These are phyloP conservation scores for Gambusia yucatana DNA, from an alignment of 2,797 vertebrate species.

Conservation along the genomic window DNA sequence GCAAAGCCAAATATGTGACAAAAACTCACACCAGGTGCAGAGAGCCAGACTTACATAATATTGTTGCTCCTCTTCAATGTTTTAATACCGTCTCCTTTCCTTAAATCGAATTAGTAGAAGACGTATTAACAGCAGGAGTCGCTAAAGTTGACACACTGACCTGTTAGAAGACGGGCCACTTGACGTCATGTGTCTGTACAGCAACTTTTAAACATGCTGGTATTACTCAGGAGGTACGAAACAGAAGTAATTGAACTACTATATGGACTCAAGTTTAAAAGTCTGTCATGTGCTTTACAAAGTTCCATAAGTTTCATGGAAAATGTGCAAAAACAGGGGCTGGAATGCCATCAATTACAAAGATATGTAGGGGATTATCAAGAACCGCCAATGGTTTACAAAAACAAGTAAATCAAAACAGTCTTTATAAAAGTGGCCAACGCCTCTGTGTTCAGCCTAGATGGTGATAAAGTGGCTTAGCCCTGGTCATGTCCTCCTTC, in stretches of 20 bases:
- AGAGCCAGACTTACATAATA: background rate
- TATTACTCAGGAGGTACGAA: background rate
- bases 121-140: conserved; percentile 24
- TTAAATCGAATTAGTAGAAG: conserved; percentile 52
- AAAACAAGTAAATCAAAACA: background rate
- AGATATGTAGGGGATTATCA: background rate
- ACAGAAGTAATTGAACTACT: background rate
- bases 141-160: conserved; percentile 38
- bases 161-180: background rate
- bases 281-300: background rate
- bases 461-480: conserved; percentile 49
- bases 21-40: background rate
- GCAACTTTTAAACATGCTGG: background rate
- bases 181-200: too few species aligned
- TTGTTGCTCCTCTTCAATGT: conserved; percentile 1
- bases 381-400: background rate
- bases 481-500: conserved; percentile 29
- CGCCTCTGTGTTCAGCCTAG: conserved; percentile 1
- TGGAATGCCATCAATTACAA: background rate
- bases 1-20: background rate
- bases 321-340: background rate
- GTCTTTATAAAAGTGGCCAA: conserved; percentile 13
- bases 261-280: background rate
- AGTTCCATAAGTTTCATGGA: background rate
- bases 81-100: background rate